These are phyloP conservation scores for Eulemur albifrons DNA, from an alignment of 2,797 vertebrate genomes.

Conservation along the genomic window DNA sequence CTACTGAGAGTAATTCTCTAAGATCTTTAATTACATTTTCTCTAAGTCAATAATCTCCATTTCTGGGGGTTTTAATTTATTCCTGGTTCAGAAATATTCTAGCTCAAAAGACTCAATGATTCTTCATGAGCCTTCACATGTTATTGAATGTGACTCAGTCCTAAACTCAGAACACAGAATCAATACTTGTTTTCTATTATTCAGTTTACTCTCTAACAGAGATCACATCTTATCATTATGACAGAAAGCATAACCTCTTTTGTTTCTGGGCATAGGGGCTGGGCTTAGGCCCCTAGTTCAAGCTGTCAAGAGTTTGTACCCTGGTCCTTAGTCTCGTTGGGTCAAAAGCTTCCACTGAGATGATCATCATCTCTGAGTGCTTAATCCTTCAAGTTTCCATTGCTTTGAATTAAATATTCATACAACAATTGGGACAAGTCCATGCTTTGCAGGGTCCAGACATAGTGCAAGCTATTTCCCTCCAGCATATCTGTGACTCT, in stretches of 20 bases:
- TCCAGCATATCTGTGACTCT: neutral
- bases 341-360: neutral
- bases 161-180: neutral
- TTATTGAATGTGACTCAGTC: neutral
- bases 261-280: neutral
- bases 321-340: neutral
- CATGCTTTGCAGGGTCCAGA: neutral
- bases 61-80: neutral
- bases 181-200: neutral
- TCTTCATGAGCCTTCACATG: neutral
- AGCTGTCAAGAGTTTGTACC: neutral
- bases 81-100: neutral
- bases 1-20: neutral
- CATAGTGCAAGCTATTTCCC: neutral
- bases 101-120: neutral
- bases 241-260: neutral
- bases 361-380: too few relatives aligned
- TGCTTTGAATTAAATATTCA: neutral
- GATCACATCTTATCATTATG: neutral
- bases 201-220: neutral
- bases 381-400: neutral
- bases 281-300: neutral
- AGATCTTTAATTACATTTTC: neutral
- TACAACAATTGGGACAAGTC: neutral
- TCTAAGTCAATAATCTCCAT: neutral